A percentile compares a stretch with the other conserved stretches of the same genome.
phyloP scores from a whole-genome alignment of 1,140 invertebrate species.

The Ridgeia piscesae region DNA sequence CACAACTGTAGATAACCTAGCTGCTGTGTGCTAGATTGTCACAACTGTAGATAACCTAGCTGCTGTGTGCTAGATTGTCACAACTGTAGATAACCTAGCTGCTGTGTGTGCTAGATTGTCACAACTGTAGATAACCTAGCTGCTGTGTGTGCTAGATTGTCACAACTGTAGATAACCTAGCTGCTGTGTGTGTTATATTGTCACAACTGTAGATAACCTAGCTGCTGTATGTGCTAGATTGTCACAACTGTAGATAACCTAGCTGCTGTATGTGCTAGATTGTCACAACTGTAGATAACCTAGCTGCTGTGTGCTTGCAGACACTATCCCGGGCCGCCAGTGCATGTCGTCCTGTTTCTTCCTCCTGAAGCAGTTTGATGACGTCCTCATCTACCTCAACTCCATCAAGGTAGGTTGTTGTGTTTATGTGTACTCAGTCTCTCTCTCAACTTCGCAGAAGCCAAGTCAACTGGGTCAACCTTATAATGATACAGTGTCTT shows the following conservation, averaged over 20 bases:
- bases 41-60: background rate
- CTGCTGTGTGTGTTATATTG: background rate
- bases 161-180: background rate
- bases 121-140: background rate
- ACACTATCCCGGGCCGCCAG: conserved; percentile 77
- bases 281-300: background rate
- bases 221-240: background rate
- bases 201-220: background rate
- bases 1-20: background rate
- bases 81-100: background rate
- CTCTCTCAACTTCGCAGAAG: background rate
- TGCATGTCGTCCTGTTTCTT: conserved; percentile 98
- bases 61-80: background rate
- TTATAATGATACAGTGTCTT: background rate
- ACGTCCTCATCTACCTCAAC: conserved; percentile 93
- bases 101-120: background rate
- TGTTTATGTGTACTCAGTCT: background rate
- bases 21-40: background rate
- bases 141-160: background rate
- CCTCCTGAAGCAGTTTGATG: conserved; percentile 90
- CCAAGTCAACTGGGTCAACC: no score
- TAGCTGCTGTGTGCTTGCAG: conserved; percentile 40
- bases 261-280: background rate
- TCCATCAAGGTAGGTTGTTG: conserved; percentile 80
- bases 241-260: background rate